Evolutionary conservation across 2,113 vertebrate genomes (phyloP).

Genomic region (Elgaria multicarinata): DNA sequence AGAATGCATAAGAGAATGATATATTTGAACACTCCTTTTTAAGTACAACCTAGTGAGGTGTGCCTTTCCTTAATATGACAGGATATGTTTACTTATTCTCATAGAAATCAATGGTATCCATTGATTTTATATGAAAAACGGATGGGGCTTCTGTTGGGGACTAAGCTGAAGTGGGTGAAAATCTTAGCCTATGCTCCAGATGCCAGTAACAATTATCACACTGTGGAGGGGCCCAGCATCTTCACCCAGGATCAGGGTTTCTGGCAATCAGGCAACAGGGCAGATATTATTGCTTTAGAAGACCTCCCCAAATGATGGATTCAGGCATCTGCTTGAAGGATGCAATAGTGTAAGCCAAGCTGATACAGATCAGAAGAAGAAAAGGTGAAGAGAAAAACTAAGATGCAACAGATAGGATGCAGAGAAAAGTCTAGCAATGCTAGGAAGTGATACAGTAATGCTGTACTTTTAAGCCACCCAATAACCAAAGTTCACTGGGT

Average conservation of each 20-base stretch:
- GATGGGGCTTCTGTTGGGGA: not conserved
- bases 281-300: not conserved
- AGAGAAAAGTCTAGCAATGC: not conserved
- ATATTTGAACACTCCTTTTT: conserved; percentile 9
- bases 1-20: not conserved
- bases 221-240: not conserved
- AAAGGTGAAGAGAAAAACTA: not conserved
- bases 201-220: not conserved
- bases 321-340: not conserved
- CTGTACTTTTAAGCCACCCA: no score
- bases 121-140: not conserved
- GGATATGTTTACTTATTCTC: not conserved
- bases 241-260: not conserved
- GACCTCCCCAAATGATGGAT: not conserved
- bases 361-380: not conserved
- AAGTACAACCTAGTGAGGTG: not conserved
- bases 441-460: not conserved
- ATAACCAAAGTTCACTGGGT: no score
- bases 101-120: not conserved
- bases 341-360: not conserved
- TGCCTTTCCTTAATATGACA: not conserved
- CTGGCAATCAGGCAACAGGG: not conserved
- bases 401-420: not conserved
- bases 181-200: not conserved
- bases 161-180: not conserved